phyloP scores from a whole-genome alignment of 2,113 vertebrate species.

The Alexandromys fortis region DNA sequence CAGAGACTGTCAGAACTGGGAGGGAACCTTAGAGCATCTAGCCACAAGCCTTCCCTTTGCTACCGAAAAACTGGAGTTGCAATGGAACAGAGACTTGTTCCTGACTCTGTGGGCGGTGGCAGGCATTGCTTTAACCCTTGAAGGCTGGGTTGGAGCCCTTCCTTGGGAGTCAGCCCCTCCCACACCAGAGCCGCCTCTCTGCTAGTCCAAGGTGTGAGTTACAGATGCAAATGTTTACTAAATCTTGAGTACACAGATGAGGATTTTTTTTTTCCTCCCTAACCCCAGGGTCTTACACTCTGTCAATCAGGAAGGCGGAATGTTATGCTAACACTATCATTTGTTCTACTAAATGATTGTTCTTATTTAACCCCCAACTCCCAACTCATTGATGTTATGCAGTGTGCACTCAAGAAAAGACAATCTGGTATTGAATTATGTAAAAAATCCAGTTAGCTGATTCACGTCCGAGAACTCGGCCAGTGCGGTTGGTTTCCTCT shows the following conservation, averaged over 20 bases:
- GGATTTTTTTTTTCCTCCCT: slow-evolving; percentile 3
- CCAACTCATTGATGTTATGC: slow-evolving; percentile 21
- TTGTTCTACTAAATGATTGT: slow-evolving; percentile 25
- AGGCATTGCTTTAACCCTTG: not conserved
- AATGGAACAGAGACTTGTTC: not conserved
- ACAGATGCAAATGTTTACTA: slow-evolving; percentile 47
- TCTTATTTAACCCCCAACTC: slow-evolving; percentile 39
- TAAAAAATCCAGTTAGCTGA: slow-evolving; percentile 22
- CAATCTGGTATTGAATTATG: slow-evolving; percentile 29
- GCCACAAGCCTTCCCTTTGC: not conserved
- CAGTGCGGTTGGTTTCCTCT: not conserved
- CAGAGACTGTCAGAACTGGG: not conserved
- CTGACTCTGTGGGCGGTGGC: not conserved
- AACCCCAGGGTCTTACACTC: not conserved
- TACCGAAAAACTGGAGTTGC: not conserved
- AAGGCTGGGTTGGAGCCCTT: not conserved
- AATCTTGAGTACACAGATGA: not conserved
- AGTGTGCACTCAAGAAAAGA: not conserved
- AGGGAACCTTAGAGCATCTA: not conserved
- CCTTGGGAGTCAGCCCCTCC: slow-evolving; percentile 35
- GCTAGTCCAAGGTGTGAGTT: slow-evolving; percentile 52
- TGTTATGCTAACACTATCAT: not conserved
- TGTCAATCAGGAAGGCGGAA: slow-evolving; percentile 24
- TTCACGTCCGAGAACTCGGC: slow-evolving; percentile 36
- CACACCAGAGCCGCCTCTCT: slow-evolving; percentile 9